Conservation (phyloP, 1,140 invertebrate genomes). For the Dysdera silvatica region DNA sequence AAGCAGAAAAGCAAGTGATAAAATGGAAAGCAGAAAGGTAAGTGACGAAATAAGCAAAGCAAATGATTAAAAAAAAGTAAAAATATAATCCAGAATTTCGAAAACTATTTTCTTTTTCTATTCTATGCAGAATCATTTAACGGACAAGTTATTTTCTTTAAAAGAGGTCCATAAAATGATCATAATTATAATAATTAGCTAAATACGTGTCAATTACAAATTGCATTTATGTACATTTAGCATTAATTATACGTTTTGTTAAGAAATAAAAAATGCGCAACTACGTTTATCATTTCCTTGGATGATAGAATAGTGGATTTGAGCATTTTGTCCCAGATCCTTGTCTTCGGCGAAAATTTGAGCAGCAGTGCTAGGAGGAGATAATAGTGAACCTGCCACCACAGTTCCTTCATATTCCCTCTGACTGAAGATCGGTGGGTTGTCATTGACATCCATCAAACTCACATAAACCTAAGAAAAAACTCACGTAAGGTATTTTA, state of each 20-base stretch:
- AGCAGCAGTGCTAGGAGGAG: conserved; percentile 65
- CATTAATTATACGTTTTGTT: not conserved
- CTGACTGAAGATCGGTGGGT: conserved; percentile 70
- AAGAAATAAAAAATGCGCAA: not conserved
- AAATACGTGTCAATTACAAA: not conserved
- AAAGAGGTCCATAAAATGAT: not conserved
- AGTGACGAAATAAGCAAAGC: too few species aligned
- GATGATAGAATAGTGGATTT: conserved; percentile 64
- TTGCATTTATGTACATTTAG: not conserved
- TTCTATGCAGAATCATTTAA: too few species aligned
- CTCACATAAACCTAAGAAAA: conserved; percentile 29
- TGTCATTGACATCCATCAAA: conserved; percentile 61
- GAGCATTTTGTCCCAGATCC: conserved; percentile 66
- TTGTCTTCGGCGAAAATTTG: conserved; percentile 66
- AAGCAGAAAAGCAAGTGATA: too few species aligned
- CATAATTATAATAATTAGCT: not conserved
- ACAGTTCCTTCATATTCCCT: conserved; percentile 53
- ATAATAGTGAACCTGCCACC: conserved; percentile 69
- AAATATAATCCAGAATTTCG: too few species aligned
- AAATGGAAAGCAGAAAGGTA: too few species aligned
- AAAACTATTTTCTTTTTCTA: too few species aligned
- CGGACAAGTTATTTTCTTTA: too few species aligned
- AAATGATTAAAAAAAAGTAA: too few species aligned
- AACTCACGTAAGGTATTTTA: too few species aligned
- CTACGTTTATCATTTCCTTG: conserved; percentile 59